Percentiles rank a stretch among this genome's conserved stretches.
These are phyloP conservation scores for Lucilia cuprina DNA, from an alignment of 1,140 invertebrate genomes.

Conservation along the genomic window DNA sequence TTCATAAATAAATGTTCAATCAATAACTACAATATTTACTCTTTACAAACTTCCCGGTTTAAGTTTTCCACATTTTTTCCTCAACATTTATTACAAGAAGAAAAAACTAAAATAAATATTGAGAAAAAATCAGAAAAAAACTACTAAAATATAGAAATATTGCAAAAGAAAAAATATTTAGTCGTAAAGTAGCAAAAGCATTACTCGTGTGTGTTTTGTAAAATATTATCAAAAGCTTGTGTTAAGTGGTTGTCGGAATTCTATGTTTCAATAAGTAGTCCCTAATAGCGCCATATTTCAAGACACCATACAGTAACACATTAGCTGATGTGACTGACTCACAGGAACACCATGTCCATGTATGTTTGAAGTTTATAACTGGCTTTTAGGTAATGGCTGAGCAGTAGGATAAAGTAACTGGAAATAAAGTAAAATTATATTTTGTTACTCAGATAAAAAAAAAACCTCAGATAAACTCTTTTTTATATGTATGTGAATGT, in stretches of 20 bases:
- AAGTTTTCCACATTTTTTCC: background rate
- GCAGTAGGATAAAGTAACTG: background rate
- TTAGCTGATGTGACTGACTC: background rate
- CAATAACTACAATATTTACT: constrained; percentile 3
- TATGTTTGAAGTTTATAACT: background rate
- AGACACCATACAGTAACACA: constrained; percentile 17
- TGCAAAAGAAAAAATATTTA: too few species aligned
- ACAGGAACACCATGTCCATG: background rate
- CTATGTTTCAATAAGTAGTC: constrained; percentile 31
- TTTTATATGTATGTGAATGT: background rate
- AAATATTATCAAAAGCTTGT: constrained; percentile 29
- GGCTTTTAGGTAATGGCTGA: background rate
- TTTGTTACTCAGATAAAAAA: background rate
- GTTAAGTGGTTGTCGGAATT: constrained; percentile 30
- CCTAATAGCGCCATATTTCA: constrained; percentile 30
- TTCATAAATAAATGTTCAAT: constrained; percentile 4
- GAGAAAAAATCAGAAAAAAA: background rate
- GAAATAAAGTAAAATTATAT: background rate
- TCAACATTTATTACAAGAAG: background rate
- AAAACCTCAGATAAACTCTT: constrained; percentile 1
- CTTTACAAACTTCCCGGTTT: background rate
- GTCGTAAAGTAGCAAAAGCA: too few species aligned
- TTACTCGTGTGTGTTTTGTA: background rate
- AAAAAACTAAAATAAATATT: background rate
- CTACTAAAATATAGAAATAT: background rate